Evolutionary conservation across 35 echinoderm and acorn worm species (phyloP).

Genomic region (Hemicentrotus pulcherrimus): DNA sequence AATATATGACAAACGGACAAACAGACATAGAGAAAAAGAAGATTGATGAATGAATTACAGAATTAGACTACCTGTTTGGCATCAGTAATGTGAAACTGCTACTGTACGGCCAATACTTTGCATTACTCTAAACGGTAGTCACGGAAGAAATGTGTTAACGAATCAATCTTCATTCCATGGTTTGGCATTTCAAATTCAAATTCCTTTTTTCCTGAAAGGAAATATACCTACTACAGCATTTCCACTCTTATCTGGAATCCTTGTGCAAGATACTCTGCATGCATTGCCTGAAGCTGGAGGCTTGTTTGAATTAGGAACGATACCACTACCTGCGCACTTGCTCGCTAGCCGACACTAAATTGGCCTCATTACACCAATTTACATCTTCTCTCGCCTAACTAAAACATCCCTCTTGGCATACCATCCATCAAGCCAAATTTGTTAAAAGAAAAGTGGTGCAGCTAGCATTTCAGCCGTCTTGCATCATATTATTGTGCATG

Average conservation of each 20-base stretch:
- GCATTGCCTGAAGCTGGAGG: background rate
- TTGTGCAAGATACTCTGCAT: too few relatives aligned
- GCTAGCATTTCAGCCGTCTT: background rate
- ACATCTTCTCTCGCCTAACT: conserved; percentile 23
- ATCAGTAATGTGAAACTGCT: background rate
- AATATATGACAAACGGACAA: too few relatives aligned
- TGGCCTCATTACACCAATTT: conserved; percentile 42
- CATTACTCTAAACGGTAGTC: background rate
- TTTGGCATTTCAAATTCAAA: background rate
- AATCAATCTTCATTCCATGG: background rate
- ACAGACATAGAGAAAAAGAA: background rate
- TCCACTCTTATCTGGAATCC: background rate
- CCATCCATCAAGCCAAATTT: conserved; percentile 33
- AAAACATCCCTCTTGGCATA: background rate
- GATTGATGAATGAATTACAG: background rate
- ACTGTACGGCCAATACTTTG: background rate
- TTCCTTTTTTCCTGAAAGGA: background rate
- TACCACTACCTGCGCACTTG: conserved; percentile 8
- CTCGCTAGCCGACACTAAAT: conserved; percentile 5
- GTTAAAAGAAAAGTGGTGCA: background rate
- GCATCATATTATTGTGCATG: background rate
- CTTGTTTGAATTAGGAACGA: conserved; percentile 22
- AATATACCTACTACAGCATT: background rate
- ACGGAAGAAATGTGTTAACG: background rate
- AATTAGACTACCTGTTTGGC: background rate